Base-by-base conservation (phyloP, 2,888 invertebrate species). In the Zygaena filipendulae region DNA sequence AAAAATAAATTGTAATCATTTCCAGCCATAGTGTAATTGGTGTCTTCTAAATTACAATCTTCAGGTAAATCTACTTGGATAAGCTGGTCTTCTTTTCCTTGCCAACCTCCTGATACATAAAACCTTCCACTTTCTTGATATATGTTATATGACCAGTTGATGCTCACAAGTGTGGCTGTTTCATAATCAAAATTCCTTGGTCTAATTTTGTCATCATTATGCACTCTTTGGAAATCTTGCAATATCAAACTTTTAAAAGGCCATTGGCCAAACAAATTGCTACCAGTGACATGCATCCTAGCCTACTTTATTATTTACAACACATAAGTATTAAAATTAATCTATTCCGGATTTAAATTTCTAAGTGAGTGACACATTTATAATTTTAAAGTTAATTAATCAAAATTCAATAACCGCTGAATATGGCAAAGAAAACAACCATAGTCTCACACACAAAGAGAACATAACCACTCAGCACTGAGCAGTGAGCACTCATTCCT, bases 221-320 rank as follows among this genome's bases (percentile, higher is more conserved):
- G 31, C 5, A 63, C 23, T n/a, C 21, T 22, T 29, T 44, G 39
- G 42, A 71, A 71, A 28, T 45, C 39, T 31, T 47, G 43, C 27
- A 67, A 35, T 25, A 63, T 32, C 19, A 39, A 29, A 20, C 56
- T 44, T 1, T 46, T 36, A 10, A 36, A 40, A 33, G 54, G 43
- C 81, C 81, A 81, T 32, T 81, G 80, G 2, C 64, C 62, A 42
- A 74, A 75, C 42, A 77, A 39, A 52, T 80, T 80, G 13, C 59
- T 57, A 11, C 81, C 81, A 7, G 67, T 40, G 30, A 67, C 57
- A 33, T n/a, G n/a, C n/a, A n/a, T n/a, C n/a, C n/a, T n/a, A n/a
- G n/a, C n/a, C n/a, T n/a, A n/a, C n/a, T n/a, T n/a, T n/a, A n/a
- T n/a, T n/a, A n/a, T n/a, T n/a, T n/a, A n/a, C n/a, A n/a, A n/a